Percentiles rank a stretch among this genome's conserved stretches.
These are phyloP conservation scores for Cladorhizidae sp. DNA, from an alignment of 37 sponge, comb jelly and placozoan species.

Conservation along the genomic window DNA sequence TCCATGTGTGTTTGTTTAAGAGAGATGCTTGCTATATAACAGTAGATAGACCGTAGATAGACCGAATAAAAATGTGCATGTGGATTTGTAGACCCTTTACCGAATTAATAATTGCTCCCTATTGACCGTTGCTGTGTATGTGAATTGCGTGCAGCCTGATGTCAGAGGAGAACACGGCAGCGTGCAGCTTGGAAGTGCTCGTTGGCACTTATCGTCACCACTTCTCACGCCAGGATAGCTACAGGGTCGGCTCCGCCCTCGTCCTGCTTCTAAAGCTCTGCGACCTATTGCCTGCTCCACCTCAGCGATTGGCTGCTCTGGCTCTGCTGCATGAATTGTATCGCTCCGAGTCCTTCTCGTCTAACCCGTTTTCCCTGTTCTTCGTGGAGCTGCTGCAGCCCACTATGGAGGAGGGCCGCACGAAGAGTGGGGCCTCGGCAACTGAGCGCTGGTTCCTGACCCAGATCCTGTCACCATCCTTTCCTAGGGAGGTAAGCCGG, in stretches of 20 bases:
- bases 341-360: slow-evolving; percentile 65
- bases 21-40: too few relatives aligned
- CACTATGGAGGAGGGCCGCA: slow-evolving; percentile 22
- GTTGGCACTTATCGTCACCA: slow-evolving; percentile 61
- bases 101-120: background rate
- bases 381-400: slow-evolving; percentile 75
- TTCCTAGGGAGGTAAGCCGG: slow-evolving; percentile 46
- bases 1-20: too few relatives aligned
- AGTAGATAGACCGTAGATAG: too few relatives aligned
- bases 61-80: too few relatives aligned
- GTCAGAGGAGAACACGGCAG: slow-evolving; percentile 50
- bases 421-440: slow-evolving; percentile 13
- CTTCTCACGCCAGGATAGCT: slow-evolving; percentile 80
- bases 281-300: slow-evolving; percentile 79
- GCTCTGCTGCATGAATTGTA: slow-evolving; percentile 87
- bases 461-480: slow-evolving; percentile 55
- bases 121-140: background rate
- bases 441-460: slow-evolving; percentile 57
- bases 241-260: slow-evolving; percentile 86
- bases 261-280: slow-evolving; percentile 82
- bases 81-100: too few relatives aligned
- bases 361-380: slow-evolving; percentile 88
- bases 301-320: slow-evolving; percentile 88
- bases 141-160: slow-evolving; percentile 41
- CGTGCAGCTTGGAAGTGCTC: slow-evolving; percentile 79